These are phyloP conservation scores for Spongilla lacustris DNA, from an alignment of 37 sponge, comb jelly and placozoan genomes.

Conservation along the genomic window DNA sequence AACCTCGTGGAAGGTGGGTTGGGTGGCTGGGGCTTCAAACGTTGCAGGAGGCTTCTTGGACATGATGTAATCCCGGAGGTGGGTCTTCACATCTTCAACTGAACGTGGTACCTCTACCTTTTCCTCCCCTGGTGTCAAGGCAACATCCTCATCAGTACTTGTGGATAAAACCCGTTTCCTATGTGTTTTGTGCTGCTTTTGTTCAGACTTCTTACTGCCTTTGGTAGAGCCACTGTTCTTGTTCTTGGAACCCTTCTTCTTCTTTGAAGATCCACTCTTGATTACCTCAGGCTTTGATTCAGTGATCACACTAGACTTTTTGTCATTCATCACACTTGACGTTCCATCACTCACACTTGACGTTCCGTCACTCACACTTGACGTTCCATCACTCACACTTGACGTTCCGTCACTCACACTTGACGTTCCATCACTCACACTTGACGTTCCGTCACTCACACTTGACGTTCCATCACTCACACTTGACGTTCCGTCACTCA, in stretches of 20 bases:
- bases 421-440: not conserved
- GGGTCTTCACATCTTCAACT: constrained; percentile 4
- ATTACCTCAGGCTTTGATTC: not conserved
- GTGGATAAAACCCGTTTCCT: not conserved
- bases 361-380: not conserved
- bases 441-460: not conserved
- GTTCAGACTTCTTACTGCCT: not conserved
- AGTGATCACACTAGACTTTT: not conserved
- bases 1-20: constrained; percentile 64
- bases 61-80: constrained; percentile 35
- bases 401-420: not conserved
- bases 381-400: not conserved
- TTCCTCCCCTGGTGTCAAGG: not conserved
- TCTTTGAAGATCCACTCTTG: not conserved
- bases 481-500: not conserved
- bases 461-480: not conserved
- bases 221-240: not conserved
- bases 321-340: not conserved
- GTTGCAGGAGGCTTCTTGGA: constrained; percentile 59
- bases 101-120: not conserved
- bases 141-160: not conserved
- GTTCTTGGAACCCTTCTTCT: not conserved
- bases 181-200: not conserved
- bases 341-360: not conserved
- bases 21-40: constrained; percentile 60